Evolutionary conservation across 2,797 vertebrate genomes (phyloP).

Genomic region (Thunnus albacares): DNA sequence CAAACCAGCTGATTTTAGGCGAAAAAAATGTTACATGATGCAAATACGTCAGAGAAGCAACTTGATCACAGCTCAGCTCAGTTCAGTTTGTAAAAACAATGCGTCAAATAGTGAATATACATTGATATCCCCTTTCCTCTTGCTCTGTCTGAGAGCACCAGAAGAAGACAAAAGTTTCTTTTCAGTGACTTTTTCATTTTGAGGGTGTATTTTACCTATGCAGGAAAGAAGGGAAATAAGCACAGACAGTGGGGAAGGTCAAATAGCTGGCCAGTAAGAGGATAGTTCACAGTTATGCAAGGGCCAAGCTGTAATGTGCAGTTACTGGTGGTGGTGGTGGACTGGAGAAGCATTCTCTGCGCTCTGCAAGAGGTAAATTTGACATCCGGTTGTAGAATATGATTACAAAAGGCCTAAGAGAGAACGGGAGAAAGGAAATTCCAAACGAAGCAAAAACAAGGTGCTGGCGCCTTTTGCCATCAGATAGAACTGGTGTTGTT

Average conservation of each 20-base stretch:
- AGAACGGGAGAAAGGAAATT: conserved; percentile 70
- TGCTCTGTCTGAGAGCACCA: background rate
- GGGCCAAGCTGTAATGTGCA: conserved; percentile 42
- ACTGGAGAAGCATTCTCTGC: conserved; percentile 49
- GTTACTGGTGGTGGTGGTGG: conserved; percentile 22
- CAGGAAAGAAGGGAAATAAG: conserved; percentile 51
- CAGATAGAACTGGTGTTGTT: conserved; percentile 70
- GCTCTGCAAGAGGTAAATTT: conserved; percentile 72
- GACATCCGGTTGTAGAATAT: conserved; percentile 66
- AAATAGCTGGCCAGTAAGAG: conserved; percentile 46
- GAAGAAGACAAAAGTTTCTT: conserved; percentile 29
- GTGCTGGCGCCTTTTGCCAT: conserved; percentile 71
- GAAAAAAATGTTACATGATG: conserved; percentile 15
- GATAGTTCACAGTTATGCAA: conserved; percentile 56
- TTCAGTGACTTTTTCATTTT: conserved; percentile 24
- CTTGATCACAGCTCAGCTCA: background rate
- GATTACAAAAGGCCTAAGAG: conserved; percentile 69
- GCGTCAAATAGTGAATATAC: conserved; percentile 15
- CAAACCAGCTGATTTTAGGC: conserved; percentile 39
- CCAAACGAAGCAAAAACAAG: conserved; percentile 76
- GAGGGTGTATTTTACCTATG: conserved; percentile 29
- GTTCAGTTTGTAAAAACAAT: background rate
- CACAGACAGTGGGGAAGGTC: conserved; percentile 61
- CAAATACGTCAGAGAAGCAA: conserved; percentile 27
- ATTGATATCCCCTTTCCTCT: background rate